These are phyloP conservation scores for Carassius carassius DNA, from an alignment of 2,113 vertebrate species.

Conservation along the genomic window DNA sequence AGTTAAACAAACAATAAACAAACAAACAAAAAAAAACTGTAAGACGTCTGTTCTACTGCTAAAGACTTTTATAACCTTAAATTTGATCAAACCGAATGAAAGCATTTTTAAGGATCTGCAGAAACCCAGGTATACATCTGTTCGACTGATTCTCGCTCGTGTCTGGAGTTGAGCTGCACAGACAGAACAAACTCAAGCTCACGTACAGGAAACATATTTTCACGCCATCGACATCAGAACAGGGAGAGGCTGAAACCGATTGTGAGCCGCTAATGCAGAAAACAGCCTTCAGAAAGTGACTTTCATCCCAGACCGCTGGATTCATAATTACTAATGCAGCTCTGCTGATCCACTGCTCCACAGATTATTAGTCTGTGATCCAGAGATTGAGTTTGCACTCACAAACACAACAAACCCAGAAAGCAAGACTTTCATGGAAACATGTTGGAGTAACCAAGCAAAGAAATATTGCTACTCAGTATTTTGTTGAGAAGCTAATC, in stretches of 20 bases:
- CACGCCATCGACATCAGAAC: background rate
- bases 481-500: background rate
- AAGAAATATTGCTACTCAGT: too few relatives aligned
- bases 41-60: too few relatives aligned
- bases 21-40: too few relatives aligned
- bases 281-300: conserved; percentile 53
- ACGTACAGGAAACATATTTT: background rate
- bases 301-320: conserved; percentile 2
- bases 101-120: too few relatives aligned
- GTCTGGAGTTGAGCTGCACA: too few relatives aligned
- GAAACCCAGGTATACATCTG: too few relatives aligned
- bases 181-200: background rate
- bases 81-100: too few relatives aligned
- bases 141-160: background rate
- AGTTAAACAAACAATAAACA: too few relatives aligned
- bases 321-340: conserved; percentile 64
- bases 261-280: background rate
- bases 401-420: background rate
- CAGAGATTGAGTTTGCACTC: background rate
- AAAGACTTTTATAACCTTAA: too few relatives aligned
- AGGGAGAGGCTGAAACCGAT: background rate
- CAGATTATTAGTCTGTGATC: background rate
- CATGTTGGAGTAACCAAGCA: background rate
- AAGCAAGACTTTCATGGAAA: background rate
- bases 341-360: background rate